Evolutionary conservation across 2,113 vertebrate species (phyloP).

Genomic region (Stegastes partitus): DNA sequence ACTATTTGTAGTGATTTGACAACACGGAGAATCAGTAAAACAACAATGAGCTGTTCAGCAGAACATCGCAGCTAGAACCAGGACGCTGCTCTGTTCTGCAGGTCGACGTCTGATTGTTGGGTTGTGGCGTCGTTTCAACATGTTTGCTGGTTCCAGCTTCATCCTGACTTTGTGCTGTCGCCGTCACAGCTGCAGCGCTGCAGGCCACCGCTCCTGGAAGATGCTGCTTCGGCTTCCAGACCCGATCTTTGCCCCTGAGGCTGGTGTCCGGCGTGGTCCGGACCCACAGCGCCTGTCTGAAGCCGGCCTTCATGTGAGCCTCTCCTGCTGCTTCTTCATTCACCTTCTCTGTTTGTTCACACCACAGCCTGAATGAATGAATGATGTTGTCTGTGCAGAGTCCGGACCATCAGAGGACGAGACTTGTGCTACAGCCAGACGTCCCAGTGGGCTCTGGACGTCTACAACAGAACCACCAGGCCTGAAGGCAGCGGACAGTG

Average conservation of each 20-base stretch:
- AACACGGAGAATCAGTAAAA: too few relatives aligned
- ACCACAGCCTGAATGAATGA: too few relatives aligned
- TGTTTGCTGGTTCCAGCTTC: neutral
- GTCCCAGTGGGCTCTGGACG: constrained; percentile 6
- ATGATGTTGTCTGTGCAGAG: constrained; percentile 34
- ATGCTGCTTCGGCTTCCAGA: constrained; percentile 40
- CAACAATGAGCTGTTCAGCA: too few relatives aligned
- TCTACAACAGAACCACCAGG: neutral
- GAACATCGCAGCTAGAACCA: too few relatives aligned
- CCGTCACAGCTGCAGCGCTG: neutral
- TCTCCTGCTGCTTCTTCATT: neutral
- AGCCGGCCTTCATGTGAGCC: constrained; percentile 60
- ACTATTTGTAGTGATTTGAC: too few relatives aligned
- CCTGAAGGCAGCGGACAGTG: neutral
- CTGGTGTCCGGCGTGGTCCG: neutral
- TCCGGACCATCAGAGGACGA: neutral
- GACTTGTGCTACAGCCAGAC: constrained; percentile 33
- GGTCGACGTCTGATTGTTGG: too few relatives aligned
- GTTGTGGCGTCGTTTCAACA: too few relatives aligned
- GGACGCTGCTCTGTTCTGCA: too few relatives aligned
- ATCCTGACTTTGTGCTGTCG: neutral
- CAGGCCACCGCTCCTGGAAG: neutral
- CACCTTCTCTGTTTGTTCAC: too few relatives aligned
- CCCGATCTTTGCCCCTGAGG: fast-evolving
- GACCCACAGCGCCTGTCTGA: constrained; percentile 18